A percentile compares a stretch with the other conserved stretches of the same genome.
phyloP scores from a whole-genome alignment of 2,888 invertebrate species.

The Latrodectus hesperus region DNA sequence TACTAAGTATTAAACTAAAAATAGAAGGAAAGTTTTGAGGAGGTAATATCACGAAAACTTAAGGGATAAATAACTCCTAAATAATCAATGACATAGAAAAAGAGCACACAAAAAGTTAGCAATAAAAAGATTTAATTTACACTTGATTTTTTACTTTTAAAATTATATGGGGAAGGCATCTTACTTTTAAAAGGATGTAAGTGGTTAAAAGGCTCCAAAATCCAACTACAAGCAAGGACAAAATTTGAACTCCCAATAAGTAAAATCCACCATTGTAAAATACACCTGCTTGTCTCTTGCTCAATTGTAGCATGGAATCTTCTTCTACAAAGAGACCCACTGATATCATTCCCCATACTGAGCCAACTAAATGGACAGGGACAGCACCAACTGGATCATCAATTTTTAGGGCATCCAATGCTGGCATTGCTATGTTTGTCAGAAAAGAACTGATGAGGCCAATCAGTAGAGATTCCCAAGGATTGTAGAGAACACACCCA shows the following conservation, averaged over 20 bases:
- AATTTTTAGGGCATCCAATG: constrained; percentile 85
- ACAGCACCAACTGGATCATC: constrained; percentile 95
- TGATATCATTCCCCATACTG: constrained; percentile 71
- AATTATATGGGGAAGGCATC: neutral
- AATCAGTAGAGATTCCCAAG: constrained; percentile 90
- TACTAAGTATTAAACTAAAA: too few relatives aligned
- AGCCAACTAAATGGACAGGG: constrained; percentile 84
- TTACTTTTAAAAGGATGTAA: constrained; percentile 72
- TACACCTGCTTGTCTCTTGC: constrained; percentile 78
- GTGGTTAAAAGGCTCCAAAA: constrained; percentile 86
- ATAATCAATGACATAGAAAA: too few relatives aligned
- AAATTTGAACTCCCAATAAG: constrained; percentile 87
- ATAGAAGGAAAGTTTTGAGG: too few relatives aligned
- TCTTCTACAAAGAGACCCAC: constrained; percentile 68
- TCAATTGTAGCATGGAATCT: constrained; percentile 78
- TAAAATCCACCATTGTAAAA: constrained; percentile 80
- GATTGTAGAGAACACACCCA: constrained; percentile 80
- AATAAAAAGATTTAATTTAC: neutral
- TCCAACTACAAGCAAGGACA: constrained; percentile 83
- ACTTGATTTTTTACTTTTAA: neutral
- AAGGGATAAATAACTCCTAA: too few relatives aligned
- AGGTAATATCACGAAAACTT: too few relatives aligned
- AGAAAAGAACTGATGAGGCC: constrained; percentile 86
- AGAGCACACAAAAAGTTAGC: too few relatives aligned
- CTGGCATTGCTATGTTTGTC: constrained; percentile 82